Evolutionary conservation across 2,113 vertebrate species (phyloP), one percentile per base, ranked within the genome.

Genomic region (Electrona antarctica): DNA sequence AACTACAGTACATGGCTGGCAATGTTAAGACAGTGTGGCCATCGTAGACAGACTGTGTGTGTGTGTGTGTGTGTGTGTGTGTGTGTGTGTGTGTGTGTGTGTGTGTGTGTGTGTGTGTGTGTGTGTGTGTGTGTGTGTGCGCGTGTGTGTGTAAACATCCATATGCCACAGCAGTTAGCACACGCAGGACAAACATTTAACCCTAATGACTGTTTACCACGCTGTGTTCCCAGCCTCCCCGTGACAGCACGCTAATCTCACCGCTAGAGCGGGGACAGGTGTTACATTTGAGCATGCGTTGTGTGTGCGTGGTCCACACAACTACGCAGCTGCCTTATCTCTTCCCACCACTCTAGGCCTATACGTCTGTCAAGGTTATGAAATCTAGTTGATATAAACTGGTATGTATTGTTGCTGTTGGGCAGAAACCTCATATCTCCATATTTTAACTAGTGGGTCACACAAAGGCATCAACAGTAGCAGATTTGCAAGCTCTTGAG

Each of bases 161-260:
- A 72, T 64, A 59, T 64, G 71, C 70, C 52, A 10, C 15, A 74
- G 57, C 60, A 73, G 84, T 85, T 74, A 90, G 68, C 54, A 49
- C 59, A 73, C 49, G 48, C 64, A 69, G 68, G 62, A 67, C 63
- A 83, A 82, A 82, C 81, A 82, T 82, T 83, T 59, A 71, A 80
- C 78, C 82, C 72, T 85, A 88, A 90, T 90, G 81, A 85, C 67
- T 81, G 82, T 89, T 91, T 88, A 85, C 77, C 65, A 54, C 7
- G 49, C 29, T 10, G 8, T 49, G 55, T 55, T 29, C 51, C 45
- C 69, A 55, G 70, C 73, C 73, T 52, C 67, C 13, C 52, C 15
- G 57, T 59, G 67, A 63, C 76, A 74, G 77, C 79, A 49, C 9
- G 47, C 13, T 59, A 51, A 67, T 79, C 83, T 77, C 57, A 76